phyloP scores from a whole-genome alignment of 2,888 invertebrate genomes.

The Leuctra nigra region DNA sequence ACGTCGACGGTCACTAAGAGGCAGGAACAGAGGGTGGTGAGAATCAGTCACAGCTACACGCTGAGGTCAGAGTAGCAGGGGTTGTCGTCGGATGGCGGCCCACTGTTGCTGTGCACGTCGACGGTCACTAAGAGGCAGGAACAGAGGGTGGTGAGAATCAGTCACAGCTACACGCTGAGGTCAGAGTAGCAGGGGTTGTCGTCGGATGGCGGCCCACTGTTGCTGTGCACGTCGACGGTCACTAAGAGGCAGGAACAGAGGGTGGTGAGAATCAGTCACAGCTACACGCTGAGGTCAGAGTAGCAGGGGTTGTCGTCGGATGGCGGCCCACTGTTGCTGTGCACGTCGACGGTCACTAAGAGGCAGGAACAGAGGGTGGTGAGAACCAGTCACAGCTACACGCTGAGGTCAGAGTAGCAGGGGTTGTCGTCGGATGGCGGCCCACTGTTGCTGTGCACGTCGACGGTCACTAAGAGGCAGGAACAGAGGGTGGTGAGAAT shows the following conservation, averaged over 20 bases:
- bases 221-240: constrained; percentile 75
- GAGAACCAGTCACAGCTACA: neutral
- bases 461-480: constrained; percentile 65
- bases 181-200: constrained; percentile 55
- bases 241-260: constrained; percentile 45
- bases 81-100: constrained; percentile 57
- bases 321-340: constrained; percentile 57
- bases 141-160: constrained; percentile 26
- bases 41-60: constrained; percentile 26
- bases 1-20: constrained; percentile 86
- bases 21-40: constrained; percentile 30
- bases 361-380: constrained; percentile 6
- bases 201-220: constrained; percentile 57
- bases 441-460: constrained; percentile 64
- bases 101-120: constrained; percentile 66
- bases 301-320: constrained; percentile 57
- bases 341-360: constrained; percentile 82
- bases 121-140: constrained; percentile 76
- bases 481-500: constrained; percentile 6
- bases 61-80: constrained; percentile 48
- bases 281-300: too few species aligned
- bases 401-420: constrained; percentile 51
- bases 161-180: too few species aligned
- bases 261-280: constrained; percentile 6
- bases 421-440: constrained; percentile 58